These are phyloP conservation scores for Escarpia spicata DNA, from an alignment of 2,888 invertebrate genomes.

Conservation along the genomic window DNA sequence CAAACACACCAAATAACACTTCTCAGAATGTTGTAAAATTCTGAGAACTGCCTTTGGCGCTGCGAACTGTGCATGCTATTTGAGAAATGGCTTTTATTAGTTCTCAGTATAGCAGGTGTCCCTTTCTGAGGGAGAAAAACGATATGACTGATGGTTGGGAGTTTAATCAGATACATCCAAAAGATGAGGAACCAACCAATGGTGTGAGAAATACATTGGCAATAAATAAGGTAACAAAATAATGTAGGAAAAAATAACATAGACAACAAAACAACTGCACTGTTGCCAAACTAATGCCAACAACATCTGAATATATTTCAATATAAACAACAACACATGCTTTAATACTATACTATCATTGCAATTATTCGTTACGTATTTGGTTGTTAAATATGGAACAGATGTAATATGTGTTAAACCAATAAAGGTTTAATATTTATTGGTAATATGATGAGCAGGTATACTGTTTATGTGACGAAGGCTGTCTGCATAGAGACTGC, in stretches of 20 bases:
- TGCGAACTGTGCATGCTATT: neutral
- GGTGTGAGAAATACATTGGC: neutral
- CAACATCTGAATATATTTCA: neutral
- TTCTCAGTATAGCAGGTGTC: constrained; percentile 16
- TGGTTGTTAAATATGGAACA: neutral
- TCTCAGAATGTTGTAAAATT: constrained; percentile 3
- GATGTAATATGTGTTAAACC: neutral
- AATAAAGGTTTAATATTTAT: neutral
- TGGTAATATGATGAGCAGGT: neutral
- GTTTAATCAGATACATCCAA: neutral
- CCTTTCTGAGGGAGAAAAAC: neutral
- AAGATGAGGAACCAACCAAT: neutral
- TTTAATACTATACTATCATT: neutral
- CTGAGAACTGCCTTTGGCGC: neutral
- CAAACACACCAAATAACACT: constrained; percentile 4
- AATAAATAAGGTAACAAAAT: neutral
- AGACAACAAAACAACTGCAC: neutral
- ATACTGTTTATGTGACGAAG: neutral
- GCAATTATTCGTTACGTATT: neutral
- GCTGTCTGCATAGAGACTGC: neutral
- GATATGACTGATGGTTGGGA: neutral
- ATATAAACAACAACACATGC: neutral
- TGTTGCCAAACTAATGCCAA: neutral
- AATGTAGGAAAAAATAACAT: neutral
- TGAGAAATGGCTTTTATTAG: neutral